Evolutionary conservation across 2,797 vertebrate species (phyloP), one percentile per base, ranked within the genome.

Genomic region (Decapterus maruadsi): DNA sequence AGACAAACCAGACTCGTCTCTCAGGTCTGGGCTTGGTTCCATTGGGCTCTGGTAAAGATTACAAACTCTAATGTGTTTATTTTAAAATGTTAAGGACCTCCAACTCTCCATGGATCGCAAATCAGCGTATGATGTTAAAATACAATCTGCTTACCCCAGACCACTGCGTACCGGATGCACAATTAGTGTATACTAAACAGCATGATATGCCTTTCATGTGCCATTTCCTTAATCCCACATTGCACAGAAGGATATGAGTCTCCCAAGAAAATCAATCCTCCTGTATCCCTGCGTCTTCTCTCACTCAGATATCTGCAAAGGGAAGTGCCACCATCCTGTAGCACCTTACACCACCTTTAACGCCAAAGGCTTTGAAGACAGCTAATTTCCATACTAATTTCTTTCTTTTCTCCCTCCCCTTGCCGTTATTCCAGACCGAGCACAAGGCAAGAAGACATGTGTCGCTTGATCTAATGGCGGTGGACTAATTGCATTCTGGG

Each of bases 361-460:
- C 81, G 92, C 93, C 90, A 87, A 74, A 83, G 90, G 93, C 92
- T 92, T 94, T 92, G 83, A 93, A 94, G 87, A 89, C 83, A 92
- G 89, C 93, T 94, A 91, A 95, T 96, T 95, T 95, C 93, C 95
- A 95, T 96, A 94, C 94, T 95, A 92, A 95, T 95, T 93, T 94
- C 88, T 93, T 94, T 93, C 89, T 93, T 93, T 92, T 91, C 79
- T 81, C 76, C 81, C 77, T 75, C 78, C 77, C 75, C 75, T 73
- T 68, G 54, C 83, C 79, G 77, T 92, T 88, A 93, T 92, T 94
- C 89, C 90, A 86, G 90, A 84, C 87, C 88, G 82, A 86, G 83
- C 84, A 81, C 59, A 20, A 90, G 91, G 89, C 66, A 66, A 84
- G 89, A 87, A 92, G 91, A 94, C 92, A 90, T 89, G 91, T 92